Base-by-base conservation (phyloP, 2,797 vertebrate species). In the Acipenser ruthenus region DNA sequence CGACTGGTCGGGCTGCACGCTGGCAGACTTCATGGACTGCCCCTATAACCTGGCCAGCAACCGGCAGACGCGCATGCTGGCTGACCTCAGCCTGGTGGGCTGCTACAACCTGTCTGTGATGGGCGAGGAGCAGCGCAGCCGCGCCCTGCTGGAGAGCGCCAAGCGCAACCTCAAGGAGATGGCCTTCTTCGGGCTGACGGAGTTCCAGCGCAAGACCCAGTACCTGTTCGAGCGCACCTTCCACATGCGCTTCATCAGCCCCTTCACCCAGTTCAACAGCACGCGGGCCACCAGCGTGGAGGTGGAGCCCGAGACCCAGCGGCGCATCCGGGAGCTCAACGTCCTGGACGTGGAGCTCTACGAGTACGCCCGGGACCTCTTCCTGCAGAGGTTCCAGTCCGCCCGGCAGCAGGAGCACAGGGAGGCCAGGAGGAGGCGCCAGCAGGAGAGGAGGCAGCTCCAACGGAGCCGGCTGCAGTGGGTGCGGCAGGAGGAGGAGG, bases 171-270 rank as follows among this genome's bases (percentile, higher is more conserved):
- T 98, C 66, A 91, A 93, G 7, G 85, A 88, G 11, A 99, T 99
- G 95, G 95, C 96, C 4, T 99, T 99, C 83, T 99, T 93, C 0
- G 96, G 96, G 67, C 91, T 99, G 64, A 99, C 96, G 0, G 96
- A 99, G 68, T 98, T 96, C 79, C 96, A 99, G 78, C 91, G 96
- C 12, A 98, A 99, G 81, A 98, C 96, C 69, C 96, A 98, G 83
- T 98, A 98, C 75, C 86, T 99, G 69, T 99, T 99, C 37, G 95
- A 99, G 77, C 94, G 93, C 67, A 97, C 94, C 62, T 99, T 99
- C 84, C 92, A 86, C 74, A 87, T 98, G 87, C 93, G 92, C 77
- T 99, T 99, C 84, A 98, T 98, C 47, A 91, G 93, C 0, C 95
- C 95, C 0, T 99, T 99, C 87, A 97, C 92, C 0, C 96, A 98